A percentile compares a stretch with the other conserved stretches of the same genome.
These are phyloP conservation scores for Strix occidentalis DNA, from an alignment of 2,797 vertebrate species.

Conservation along the genomic window DNA sequence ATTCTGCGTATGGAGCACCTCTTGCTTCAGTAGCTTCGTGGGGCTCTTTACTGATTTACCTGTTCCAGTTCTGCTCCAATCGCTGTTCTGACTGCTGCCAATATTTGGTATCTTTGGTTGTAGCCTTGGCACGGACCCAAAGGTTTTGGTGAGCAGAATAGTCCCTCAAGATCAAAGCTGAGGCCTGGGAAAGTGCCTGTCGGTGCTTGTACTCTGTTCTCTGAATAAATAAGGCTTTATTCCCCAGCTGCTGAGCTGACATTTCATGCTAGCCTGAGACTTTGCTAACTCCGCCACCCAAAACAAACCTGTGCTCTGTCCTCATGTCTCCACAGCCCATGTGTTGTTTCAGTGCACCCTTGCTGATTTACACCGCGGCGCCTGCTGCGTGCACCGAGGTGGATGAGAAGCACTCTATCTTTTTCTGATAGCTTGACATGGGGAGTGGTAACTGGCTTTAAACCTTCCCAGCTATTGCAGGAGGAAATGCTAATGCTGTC, in stretches of 20 bases:
- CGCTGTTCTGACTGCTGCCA: accelerated
- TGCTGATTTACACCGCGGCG: background rate
- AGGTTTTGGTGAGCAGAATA: background rate
- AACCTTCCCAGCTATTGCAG: background rate
- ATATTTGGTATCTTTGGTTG: background rate
- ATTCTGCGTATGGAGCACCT: background rate
- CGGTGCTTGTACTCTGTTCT: background rate
- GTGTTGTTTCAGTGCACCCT: background rate
- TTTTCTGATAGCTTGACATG: background rate
- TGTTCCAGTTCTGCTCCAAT: background rate
- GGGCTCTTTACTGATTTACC: background rate
- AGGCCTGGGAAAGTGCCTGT: background rate
- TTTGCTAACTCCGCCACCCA: background rate
- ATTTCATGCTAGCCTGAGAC: background rate
- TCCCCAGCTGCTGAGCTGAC: background rate
- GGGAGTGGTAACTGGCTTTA: background rate
- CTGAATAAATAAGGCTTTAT: background rate
- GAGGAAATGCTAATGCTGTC: background rate
- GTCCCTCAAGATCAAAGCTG: background rate
- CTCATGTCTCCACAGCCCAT: accelerated
- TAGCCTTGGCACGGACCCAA: accelerated
- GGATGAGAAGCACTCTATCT: background rate
- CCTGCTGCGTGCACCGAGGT: background rate
- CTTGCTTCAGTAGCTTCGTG: background rate
- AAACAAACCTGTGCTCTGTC: background rate